These are phyloP conservation scores for Paracentrotus lividus DNA, from an alignment of 53 echinoderm and acorn worm species.

Conservation along the genomic window DNA sequence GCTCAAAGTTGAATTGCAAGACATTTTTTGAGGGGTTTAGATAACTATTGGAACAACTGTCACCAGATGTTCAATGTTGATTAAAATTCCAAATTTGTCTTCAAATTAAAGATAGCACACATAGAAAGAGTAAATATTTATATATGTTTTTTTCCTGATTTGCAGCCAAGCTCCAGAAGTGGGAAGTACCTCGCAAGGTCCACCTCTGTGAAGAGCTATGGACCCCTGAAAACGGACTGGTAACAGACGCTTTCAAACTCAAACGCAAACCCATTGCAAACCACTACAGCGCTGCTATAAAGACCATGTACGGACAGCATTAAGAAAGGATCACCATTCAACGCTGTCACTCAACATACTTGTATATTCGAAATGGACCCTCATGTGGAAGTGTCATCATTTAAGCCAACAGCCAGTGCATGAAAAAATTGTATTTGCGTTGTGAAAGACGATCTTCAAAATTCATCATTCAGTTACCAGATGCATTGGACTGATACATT, in stretches of 20 bases:
- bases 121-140: too few relatives aligned
- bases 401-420: too few relatives aligned
- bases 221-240: constrained; percentile 89
- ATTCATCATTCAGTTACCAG: neutral
- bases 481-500: neutral
- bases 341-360: neutral
- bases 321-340: constrained; percentile 53
- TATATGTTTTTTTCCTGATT: neutral
- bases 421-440: neutral
- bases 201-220: constrained; percentile 82
- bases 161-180: constrained; percentile 90
- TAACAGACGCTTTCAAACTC: constrained; percentile 94
- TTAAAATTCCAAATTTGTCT: too few relatives aligned
- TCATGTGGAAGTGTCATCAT: neutral
- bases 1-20: too few relatives aligned
- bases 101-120: too few relatives aligned
- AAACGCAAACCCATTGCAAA: constrained; percentile 81
- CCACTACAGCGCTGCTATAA: constrained; percentile 77
- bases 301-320: constrained; percentile 75
- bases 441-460: neutral
- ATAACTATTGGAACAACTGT: too few relatives aligned
- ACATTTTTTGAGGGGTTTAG: too few relatives aligned
- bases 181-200: constrained; percentile 85
- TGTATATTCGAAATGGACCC: neutral
- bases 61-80: too few relatives aligned